Percentiles rank a stretch among this genome's conserved stretches.
These are phyloP conservation scores for Macquaria australasica DNA, from an alignment of 2,113 vertebrate species.

Conservation along the genomic window DNA sequence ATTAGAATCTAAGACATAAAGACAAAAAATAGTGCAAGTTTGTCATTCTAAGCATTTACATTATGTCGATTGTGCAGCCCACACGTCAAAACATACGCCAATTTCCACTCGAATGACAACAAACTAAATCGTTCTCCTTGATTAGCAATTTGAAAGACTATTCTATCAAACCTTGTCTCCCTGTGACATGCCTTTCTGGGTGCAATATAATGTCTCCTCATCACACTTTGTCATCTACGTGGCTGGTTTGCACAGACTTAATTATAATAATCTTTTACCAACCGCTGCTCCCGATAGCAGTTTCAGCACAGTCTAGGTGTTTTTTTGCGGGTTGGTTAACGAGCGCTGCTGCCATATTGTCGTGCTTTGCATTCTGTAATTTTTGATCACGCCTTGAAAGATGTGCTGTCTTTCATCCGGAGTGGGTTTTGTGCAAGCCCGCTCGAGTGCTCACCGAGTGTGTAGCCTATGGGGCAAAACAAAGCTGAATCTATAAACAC, in stretches of 20 bases:
- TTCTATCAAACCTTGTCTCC: constrained; percentile 19
- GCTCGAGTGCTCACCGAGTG: constrained; percentile 23
- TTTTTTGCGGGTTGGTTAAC: constrained; percentile 29
- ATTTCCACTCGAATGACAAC: constrained; percentile 35
- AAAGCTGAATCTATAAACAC: constrained; percentile 64
- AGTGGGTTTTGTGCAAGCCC: constrained; percentile 21
- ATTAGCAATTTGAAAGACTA: constrained; percentile 56
- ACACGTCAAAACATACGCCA: not conserved
- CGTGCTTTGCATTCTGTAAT: constrained; percentile 24
- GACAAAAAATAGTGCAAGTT: not conserved
- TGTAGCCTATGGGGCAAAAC: constrained; percentile 58
- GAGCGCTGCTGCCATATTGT: constrained; percentile 11
- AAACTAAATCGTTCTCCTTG: constrained; percentile 51
- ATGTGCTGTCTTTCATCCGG: constrained; percentile 28
- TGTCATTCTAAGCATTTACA: constrained; percentile 39
- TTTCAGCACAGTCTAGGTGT: constrained; percentile 24
- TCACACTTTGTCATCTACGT: constrained; percentile 23
- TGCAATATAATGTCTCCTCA: constrained; percentile 31
- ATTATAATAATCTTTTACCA: constrained; percentile 62
- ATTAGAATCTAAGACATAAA: too few species aligned
- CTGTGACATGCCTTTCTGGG: constrained; percentile 35
- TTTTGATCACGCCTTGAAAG: constrained; percentile 19
- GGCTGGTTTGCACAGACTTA: constrained; percentile 30
- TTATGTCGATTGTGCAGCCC: not conserved
- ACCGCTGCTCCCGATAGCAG: constrained; percentile 22